Evolutionary conservation across 30 jellyfish, hydroid and myxozoan species (phyloP), one percentile per base, ranked within the genome.

Genomic region (Rhopilema esculentum): DNA sequence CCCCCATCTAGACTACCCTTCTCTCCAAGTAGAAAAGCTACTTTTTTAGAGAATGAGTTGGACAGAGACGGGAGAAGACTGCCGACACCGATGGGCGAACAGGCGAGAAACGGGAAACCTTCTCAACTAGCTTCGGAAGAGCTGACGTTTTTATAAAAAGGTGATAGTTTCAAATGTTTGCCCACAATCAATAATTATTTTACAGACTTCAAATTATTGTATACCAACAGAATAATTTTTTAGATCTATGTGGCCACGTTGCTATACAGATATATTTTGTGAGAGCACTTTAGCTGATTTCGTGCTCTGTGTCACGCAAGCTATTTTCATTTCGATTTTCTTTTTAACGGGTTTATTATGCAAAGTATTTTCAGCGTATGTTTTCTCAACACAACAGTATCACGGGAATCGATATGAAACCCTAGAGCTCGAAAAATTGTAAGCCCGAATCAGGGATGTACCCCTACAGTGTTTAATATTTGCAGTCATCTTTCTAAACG

Each of bases 11-110:
- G 76, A 61, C 27, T 69, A 66, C 51, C 65, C 7, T 78, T 78
- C 65, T 23, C 68, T 17, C 71, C 48, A 7, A 76, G 63, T 0
- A 61, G 87, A 28, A 84, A 84, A 85, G 87, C 66, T 30, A 73
- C 92, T 1, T 53, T 84, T 18, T 72, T 84, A 15, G 92, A 84
- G 33, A 40, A 40, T 12, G 92, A 84, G 72, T 32, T 82, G 1
- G 92, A 84, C 12, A 33, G 63, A 61, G 78, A 67, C 67, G 86
- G 51, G 2, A 51, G 33, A 29, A 57, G 87, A n/a, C 87, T 84
- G 25, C 92, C 86, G 1, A 51, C 80, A 19, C 92, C 87, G 2
- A 66, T 71, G 0, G 26, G 73, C 0, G 84, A 84, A n/a, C 66
- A 40, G 15, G 30, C 29, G 40, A 22, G 76, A 31, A 72, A 65